phyloP scores from a whole-genome alignment of 2,888 invertebrate genomes.

The Autographa pulchrina region DNA sequence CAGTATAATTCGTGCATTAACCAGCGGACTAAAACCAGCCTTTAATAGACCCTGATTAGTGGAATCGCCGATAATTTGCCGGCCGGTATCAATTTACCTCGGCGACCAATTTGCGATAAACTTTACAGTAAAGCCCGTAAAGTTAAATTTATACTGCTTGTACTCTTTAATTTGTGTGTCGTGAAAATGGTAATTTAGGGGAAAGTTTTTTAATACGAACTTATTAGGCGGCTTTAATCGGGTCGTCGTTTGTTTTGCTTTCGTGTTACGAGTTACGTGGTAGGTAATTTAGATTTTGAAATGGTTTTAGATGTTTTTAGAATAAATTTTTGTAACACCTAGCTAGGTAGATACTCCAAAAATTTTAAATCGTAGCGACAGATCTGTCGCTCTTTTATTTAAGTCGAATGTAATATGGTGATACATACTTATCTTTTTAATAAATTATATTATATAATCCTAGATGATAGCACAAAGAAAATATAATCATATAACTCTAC shows the following conservation, averaged over 20 bases:
- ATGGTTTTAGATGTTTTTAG: neutral
- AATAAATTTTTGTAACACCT: too few relatives aligned
- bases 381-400: too few relatives aligned
- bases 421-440: too few relatives aligned
- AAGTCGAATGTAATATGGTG: too few relatives aligned
- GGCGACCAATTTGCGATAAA: constrained; percentile 8
- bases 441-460: too few relatives aligned
- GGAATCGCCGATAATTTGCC: constrained; percentile 6
- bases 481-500: too few relatives aligned
- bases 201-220: constrained; percentile 5
- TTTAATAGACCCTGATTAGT: constrained; percentile 3
- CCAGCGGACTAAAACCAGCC: neutral
- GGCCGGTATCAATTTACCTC: constrained; percentile 8
- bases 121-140: neutral
- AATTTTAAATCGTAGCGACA: too few relatives aligned
- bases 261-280: neutral
- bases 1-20: constrained; percentile 4
- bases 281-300: neutral
- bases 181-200: constrained; percentile 5
- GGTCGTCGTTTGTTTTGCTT: neutral
- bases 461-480: too few relatives aligned
- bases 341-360: too few relatives aligned
- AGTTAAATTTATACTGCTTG: constrained; percentile 1
- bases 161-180: constrained; percentile 9
- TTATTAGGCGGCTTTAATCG: neutral